Base-by-base conservation (phyloP, 1,140 invertebrate species). In the Meloidogyne chitwoodi region DNA sequence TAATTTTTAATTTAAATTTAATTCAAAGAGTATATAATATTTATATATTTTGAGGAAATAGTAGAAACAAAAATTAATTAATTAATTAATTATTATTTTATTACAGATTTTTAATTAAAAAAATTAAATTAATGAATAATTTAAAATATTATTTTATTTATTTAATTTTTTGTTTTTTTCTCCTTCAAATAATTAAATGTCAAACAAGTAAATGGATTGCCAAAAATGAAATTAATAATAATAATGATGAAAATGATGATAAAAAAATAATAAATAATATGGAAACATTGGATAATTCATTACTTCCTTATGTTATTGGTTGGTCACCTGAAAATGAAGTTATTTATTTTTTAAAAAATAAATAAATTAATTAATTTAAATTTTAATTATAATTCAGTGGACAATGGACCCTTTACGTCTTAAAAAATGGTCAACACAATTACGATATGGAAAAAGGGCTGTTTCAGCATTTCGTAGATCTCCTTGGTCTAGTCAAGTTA, bases 401-500 rank as follows among this genome's bases (percentile, higher is more conserved):
- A n/a, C 19, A 24, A 61, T 64, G 56, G 71, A 73, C 61, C 64
- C 56, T 61, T 29, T 73, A 63, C 48, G 71, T 16, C 26, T 73
- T 4, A n/a, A 64, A 22, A 73, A 73, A 24, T 73, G 71, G 71
- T 65, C 71, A 24, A 73, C 71, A 38, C 71, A 73, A 34, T 63
- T 73, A 22, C 22, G 71, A 27, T 73, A 63, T 63, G 71, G 71
- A 29, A 73, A 73, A 27, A 56, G 48, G 10, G 71, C 71, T n/a
- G 14, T 48, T 8, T 56, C 48, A 8, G 29, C 71, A 64, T 38
- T 41, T 31, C 71, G 29, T 6, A 73, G n/a, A 27, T 56, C 24
- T 29, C 71, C 61, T 26, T 73, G 71, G 71, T 27, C 71, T 26
- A 73, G 71, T 34, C 71, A 73, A 73, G 71, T 73, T 19, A 73